Evolutionary conservation across 2,113 vertebrate genomes (phyloP), one percentile per base, ranked within the genome.

Genomic region (Tretioscincus oriximinensis): DNA sequence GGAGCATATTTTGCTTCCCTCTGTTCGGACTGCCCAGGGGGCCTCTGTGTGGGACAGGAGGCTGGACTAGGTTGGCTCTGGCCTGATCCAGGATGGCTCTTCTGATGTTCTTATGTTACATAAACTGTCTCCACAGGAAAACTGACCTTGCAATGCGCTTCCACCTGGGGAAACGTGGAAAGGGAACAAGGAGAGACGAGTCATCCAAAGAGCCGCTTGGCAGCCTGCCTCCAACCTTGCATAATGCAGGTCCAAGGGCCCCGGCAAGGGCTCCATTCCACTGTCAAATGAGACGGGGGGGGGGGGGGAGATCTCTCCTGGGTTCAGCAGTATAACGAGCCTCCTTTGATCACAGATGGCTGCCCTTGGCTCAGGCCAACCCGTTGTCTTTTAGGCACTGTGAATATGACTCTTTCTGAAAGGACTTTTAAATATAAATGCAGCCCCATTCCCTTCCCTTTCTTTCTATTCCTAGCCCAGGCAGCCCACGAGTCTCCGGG

Each of bases 341-440:
- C 21, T 84, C 82, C 21, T 65, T 84, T 41, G 49, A 2, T 1
- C 24, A 54, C 20, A 69, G 22, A 68, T 1, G 1, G 24, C 29
- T 77, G 3, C 8, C 5, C n/a, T 85, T 72, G 73, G 84, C 76
- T 77, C 47, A 58, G 29, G 41, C 26, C 73, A 73, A 85, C 73
- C 8, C 41, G 26, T 75, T 83, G 14, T 77, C 63, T 49, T 84
- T 80, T 73, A 75, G 12, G 68, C 74, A 3, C 47, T 58, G 45
- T 73, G 0, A 47, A 41, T 6, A 0, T 60, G 67, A 79, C 5
- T 64, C 54, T 54, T 10, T 64, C 3, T 0, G 26, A 0, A 1
- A 80, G 6, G 71, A 54, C 64, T 77, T 90, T 86, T 73, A 82
- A 87, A 73, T 9, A 85, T 45, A 81, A 81, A 77, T 11, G 7